phyloP scores from a whole-genome alignment of 2,113 vertebrate species.

The Catharus minimus region DNA sequence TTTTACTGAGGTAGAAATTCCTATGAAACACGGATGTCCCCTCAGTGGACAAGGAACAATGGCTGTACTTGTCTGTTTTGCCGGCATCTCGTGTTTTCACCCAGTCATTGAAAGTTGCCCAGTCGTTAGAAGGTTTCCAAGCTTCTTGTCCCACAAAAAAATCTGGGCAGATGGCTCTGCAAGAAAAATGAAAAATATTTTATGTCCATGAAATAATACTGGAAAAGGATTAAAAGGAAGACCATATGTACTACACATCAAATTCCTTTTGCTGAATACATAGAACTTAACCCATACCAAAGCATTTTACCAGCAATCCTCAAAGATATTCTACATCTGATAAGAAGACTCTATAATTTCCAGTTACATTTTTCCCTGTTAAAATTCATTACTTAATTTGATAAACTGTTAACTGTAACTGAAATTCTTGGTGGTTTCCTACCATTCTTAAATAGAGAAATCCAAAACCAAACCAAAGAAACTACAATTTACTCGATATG shows the following conservation, averaged over 20 bases:
- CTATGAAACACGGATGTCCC: background rate
- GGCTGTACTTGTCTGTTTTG: conserved; percentile 80
- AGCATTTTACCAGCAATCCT: background rate
- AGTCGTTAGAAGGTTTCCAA: conserved; percentile 82
- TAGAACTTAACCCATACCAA: background rate
- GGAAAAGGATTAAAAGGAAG: background rate
- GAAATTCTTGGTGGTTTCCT: background rate
- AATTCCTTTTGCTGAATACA: background rate
- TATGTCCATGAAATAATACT: background rate
- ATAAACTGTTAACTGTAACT: background rate
- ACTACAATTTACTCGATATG: accelerated
- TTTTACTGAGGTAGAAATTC: background rate
- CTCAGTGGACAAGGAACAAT: accelerated
- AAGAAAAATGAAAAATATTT: background rate
- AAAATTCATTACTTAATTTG: background rate
- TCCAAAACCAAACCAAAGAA: background rate
- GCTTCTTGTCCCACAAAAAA: conserved; percentile 87
- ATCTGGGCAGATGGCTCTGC: conserved; percentile 85
- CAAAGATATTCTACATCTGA: background rate
- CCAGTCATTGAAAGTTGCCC: conserved; percentile 83
- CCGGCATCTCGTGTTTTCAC: conserved; percentile 78
- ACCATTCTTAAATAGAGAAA: background rate
- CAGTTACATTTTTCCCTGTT: background rate
- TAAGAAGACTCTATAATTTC: background rate
- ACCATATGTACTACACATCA: background rate